Conservation (phyloP, 92 coral and sea anemone genomes). For the Heliopora coerulea region DNA sequence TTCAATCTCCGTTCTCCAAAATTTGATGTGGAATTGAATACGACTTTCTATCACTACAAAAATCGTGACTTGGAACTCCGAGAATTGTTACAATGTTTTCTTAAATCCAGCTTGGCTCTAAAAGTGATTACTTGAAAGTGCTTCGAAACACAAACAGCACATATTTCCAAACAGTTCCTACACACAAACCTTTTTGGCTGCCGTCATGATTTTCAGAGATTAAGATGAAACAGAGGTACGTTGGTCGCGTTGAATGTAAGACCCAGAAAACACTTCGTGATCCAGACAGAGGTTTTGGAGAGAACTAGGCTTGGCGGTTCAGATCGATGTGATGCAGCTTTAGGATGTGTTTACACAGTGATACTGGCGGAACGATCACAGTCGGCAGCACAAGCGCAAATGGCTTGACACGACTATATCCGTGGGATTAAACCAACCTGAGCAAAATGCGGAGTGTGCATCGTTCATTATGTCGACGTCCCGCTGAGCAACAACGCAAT, state of each 20-base stretch:
- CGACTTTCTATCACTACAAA: too few relatives aligned
- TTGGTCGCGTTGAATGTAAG: not conserved
- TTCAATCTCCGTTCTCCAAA: too few relatives aligned
- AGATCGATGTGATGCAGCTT: too few relatives aligned
- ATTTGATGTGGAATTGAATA: too few relatives aligned
- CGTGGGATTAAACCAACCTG: not conserved
- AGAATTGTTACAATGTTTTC: too few relatives aligned
- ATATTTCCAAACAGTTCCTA: not conserved
- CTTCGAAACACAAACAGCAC: not conserved
- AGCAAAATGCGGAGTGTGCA: conserved; percentile 7
- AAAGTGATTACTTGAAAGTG: too few relatives aligned
- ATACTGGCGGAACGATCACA: not conserved
- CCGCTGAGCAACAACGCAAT: conserved; percentile 19
- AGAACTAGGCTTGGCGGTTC: not conserved
- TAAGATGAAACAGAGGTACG: not conserved
- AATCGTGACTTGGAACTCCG: too few relatives aligned
- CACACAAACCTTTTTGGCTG: conserved; percentile 5
- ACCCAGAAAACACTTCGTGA: not conserved
- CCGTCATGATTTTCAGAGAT: not conserved
- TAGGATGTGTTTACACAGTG: not conserved
- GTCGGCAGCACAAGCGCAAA: conserved; percentile 1
- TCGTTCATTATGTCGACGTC: conserved; percentile 19
- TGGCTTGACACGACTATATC: not conserved
- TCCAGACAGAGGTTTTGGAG: too few relatives aligned
- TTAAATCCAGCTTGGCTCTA: too few relatives aligned